phyloP scores from a whole-genome alignment of 2,113 vertebrate genomes.

The Chrysochloris asiatica region DNA sequence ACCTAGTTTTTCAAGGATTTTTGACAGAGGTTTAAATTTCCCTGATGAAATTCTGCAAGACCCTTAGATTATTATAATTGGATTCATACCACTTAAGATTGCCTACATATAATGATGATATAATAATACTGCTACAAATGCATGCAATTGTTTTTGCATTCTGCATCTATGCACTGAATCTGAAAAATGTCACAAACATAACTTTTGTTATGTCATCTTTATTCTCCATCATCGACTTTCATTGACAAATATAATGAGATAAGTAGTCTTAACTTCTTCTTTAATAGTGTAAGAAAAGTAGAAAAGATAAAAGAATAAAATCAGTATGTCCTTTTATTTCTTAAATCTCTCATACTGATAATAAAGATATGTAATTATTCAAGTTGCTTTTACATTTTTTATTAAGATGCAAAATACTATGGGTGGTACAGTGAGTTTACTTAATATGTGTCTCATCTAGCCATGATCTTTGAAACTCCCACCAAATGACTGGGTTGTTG shows the following conservation, averaged over 20 bases:
- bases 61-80: not conserved
- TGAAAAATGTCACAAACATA: not conserved
- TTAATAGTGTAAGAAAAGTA: not conserved
- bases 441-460: too few species aligned
- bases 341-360: constrained; percentile 9
- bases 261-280: not conserved
- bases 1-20: constrained; percentile 14
- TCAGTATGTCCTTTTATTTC: not conserved
- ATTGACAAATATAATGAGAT: not conserved
- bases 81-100: constrained; percentile 1
- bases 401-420: not conserved
- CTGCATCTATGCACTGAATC: not conserved
- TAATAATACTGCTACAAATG: not conserved
- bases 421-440: too few species aligned
- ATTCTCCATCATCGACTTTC: not conserved
- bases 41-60: constrained; percentile 19
- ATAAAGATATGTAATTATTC: not conserved
- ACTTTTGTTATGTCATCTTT: not conserved
- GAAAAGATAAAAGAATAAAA: not conserved
- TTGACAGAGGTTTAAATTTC: constrained; percentile 27
- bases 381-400: not conserved
- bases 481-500: too few species aligned
- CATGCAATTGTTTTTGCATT: not conserved
- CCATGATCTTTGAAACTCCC: too few species aligned
- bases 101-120: not conserved